These are phyloP conservation scores for Nyctereutes procyonoides DNA, from an alignment of 2,113 vertebrate genomes.

Conservation along the genomic window DNA sequence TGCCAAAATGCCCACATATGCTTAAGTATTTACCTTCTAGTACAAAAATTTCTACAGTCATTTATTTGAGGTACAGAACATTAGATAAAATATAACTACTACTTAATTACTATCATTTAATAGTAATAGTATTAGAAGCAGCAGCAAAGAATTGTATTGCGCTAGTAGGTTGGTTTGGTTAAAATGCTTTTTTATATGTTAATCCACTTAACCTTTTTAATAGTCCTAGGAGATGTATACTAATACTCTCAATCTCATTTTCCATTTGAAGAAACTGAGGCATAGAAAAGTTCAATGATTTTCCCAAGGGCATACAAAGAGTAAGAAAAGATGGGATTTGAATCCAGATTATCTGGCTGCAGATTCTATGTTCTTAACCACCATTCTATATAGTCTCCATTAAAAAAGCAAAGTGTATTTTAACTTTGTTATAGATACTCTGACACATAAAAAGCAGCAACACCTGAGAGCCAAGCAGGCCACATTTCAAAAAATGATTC, in stretches of 20 bases:
- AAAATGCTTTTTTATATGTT: slow-evolving; percentile 15
- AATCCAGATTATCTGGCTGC: neutral
- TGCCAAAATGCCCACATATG: neutral
- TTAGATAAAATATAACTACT: neutral
- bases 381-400: neutral
- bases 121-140: neutral
- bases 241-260: neutral
- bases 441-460: slow-evolving; percentile 11
- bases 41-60: neutral
- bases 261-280: slow-evolving; percentile 32
- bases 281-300: neutral
- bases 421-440: slow-evolving; percentile 27
- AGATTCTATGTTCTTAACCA: neutral
- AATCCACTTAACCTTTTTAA: slow-evolving; percentile 38
- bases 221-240: neutral
- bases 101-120: neutral
- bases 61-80: slow-evolving; percentile 44
- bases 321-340: slow-evolving; percentile 42
- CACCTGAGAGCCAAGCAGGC: neutral
- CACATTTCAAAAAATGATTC: slow-evolving; percentile 46
- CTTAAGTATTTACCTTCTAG: neutral
- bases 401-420: slow-evolving; percentile 41
- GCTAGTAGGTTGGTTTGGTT: neutral
- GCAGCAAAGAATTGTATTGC: neutral
- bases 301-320: neutral